Base-by-base conservation (phyloP, 2,113 vertebrate genomes). In the Eublepharis macularius region DNA sequence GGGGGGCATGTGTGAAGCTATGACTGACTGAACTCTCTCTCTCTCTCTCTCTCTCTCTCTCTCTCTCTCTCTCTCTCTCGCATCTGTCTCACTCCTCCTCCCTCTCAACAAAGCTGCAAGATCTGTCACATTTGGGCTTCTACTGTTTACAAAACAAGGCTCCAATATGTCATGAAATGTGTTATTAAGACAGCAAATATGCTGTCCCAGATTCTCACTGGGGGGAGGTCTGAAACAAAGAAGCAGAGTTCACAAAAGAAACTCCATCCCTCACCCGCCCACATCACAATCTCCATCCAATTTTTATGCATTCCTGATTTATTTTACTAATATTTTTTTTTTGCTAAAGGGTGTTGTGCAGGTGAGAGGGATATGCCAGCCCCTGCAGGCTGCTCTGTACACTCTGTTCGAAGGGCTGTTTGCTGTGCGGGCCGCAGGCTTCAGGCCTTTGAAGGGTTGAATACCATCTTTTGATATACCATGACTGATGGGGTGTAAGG, bases 381-480 rank as follows among this genome's bases (percentile, higher is more conserved):
- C 95, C 94, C 97, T 97, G 97, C 92, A 96, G 96, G 97, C 98
- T 97, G 93, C 93, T 96, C 96, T 90, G 97, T 97, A 97, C 95
- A 45, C 97, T 97, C 95, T 98, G 98, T 98, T 97, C 96, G 95
- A 97, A 97, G 96, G 97, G 98, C 98, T 98, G 98, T 98, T 98
- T 98, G 98, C 98, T 94, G 95, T 96, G 96, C 95, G 97, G 98
- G 98, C 98, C 98, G 98, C 98, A 99, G 98, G 98, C 98, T 99
- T 98, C 94, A 96, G 98, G 98, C 98, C 98, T 97, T 99, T 99
- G 98, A 99, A 99, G 98, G 98, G 98, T 98, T 98, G 98, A 98
- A 97, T 98, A 97, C 98, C 98, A 99, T 99, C 98, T 99, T 98
- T 98, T 97, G 97, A 98, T 97, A 96, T 96, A 97, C 96, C 94